phyloP scores from a whole-genome alignment of 2,888 invertebrate genomes.

The Xestia ashworthii region DNA sequence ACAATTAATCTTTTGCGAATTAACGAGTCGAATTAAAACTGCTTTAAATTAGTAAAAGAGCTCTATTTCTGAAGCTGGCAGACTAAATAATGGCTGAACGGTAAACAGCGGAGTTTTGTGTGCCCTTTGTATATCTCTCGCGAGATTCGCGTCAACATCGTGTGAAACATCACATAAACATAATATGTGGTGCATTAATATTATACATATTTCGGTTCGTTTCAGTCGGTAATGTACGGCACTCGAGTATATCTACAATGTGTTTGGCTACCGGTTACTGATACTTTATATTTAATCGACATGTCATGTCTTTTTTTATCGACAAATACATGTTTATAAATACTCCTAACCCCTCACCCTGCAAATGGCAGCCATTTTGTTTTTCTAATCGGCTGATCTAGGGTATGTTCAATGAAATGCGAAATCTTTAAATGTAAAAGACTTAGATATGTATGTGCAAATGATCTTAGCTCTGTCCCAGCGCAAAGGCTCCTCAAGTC shows the following conservation, averaged over 20 bases:
- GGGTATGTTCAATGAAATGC: too few species aligned
- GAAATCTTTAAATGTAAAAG: too few species aligned
- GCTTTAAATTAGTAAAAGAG: slow-evolving; percentile 35
- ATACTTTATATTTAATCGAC: too few species aligned
- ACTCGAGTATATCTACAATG: background rate
- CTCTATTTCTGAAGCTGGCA: slow-evolving; percentile 44
- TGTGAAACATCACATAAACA: slow-evolving; percentile 22
- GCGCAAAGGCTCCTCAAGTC: too few species aligned
- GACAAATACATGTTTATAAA: too few species aligned
- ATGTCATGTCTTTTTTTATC: too few species aligned
- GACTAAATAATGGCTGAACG: slow-evolving; percentile 50
- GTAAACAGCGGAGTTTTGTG: slow-evolving; percentile 36
- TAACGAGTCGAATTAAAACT: slow-evolving; percentile 19
- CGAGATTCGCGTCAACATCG: slow-evolving; percentile 17
- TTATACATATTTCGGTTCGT: slow-evolving; percentile 3
- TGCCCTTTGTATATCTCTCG: slow-evolving; percentile 44
- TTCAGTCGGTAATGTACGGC: background rate
- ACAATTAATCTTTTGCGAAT: slow-evolving; percentile 7
- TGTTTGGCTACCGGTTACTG: too few species aligned
- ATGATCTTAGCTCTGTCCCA: too few species aligned
- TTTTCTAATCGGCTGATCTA: too few species aligned
- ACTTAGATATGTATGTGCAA: too few species aligned
- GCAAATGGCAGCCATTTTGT: too few species aligned
- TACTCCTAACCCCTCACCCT: too few species aligned
- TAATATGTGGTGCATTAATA: background rate